These are phyloP conservation scores for Boulengeromyrus knoepffleri DNA, from an alignment of 2,113 vertebrate genomes.

Conservation along the genomic window DNA sequence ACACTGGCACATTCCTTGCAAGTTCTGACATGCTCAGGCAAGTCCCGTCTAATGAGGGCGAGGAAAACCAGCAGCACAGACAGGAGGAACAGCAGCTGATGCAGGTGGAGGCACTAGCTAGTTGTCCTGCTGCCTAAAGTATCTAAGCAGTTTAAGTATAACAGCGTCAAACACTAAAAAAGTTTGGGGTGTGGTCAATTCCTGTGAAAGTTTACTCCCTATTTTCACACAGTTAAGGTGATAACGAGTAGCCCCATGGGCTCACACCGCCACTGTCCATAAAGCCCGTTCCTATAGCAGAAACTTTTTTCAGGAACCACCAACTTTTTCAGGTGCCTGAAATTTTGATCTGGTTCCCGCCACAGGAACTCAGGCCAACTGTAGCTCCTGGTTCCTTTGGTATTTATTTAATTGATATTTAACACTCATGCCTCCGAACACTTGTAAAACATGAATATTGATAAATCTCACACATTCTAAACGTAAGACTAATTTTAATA, in stretches of 20 bases:
- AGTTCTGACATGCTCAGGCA: constrained; percentile 32
- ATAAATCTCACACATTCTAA: neutral
- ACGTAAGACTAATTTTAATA: neutral
- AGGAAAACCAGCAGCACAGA: neutral
- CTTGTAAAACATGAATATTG: neutral
- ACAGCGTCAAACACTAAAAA: neutral
- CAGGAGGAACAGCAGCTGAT: neutral
- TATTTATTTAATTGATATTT: neutral
- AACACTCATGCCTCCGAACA: neutral
- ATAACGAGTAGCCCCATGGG: neutral
- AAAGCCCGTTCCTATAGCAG: neutral
- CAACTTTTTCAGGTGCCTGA: neutral
- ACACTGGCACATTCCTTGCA: constrained; percentile 29
- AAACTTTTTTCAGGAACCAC: neutral
- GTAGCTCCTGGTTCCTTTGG: neutral
- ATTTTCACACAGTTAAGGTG: neutral
- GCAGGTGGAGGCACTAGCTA: neutral
- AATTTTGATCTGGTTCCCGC: neutral
- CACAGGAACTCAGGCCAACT: neutral
- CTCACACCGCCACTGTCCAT: neutral
- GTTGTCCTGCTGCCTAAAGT: neutral
- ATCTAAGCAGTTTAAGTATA: neutral
- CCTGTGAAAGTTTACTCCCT: neutral
- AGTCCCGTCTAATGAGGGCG: neutral
- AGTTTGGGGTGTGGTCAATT: neutral